These are phyloP conservation scores for Lutjanus campechanus DNA, from an alignment of 2,797 vertebrate genomes.

Conservation along the genomic window DNA sequence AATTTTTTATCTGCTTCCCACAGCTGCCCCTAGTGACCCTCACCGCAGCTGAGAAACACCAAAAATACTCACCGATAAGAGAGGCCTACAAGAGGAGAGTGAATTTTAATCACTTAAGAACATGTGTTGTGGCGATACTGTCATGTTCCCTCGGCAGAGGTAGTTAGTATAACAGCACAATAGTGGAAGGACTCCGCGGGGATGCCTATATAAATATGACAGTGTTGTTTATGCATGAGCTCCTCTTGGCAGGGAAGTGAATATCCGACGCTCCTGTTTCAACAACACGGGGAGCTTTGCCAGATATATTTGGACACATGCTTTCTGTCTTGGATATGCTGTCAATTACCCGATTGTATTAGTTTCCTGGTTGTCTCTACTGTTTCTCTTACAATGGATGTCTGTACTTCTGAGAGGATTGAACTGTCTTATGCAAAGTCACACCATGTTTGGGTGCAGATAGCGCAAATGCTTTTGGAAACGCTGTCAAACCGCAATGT, in stretches of 20 bases:
- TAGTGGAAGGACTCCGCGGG: conserved; percentile 68
- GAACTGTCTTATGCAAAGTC: conserved; percentile 39
- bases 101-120: conserved; percentile 82
- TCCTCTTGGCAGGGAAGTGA: conserved; percentile 73
- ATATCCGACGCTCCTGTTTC: conserved; percentile 66
- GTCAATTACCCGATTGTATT: conserved; percentile 63
- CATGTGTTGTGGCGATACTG: conserved; percentile 82
- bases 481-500: conserved; percentile 23
- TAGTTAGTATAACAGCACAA: conserved; percentile 78
- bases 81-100: conserved; percentile 63
- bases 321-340: conserved; percentile 48
- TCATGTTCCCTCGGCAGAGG: conserved; percentile 77
- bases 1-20: conserved; percentile 74
- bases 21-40: conserved; percentile 76
- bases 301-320: conserved; percentile 60
- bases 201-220: conserved; percentile 81
- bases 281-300: conserved; percentile 55
- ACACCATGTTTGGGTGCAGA: conserved; percentile 18
- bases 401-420: conserved; percentile 17
- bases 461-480: conserved; percentile 8
- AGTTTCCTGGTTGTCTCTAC: conserved; percentile 46
- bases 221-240: conserved; percentile 84
- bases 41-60: conserved; percentile 56
- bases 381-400: conserved; percentile 39
- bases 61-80: conserved; percentile 72